These are phyloP conservation scores for Callyntrura sp. DNA, from an alignment of 2,888 invertebrate species.

Conservation along the genomic window DNA sequence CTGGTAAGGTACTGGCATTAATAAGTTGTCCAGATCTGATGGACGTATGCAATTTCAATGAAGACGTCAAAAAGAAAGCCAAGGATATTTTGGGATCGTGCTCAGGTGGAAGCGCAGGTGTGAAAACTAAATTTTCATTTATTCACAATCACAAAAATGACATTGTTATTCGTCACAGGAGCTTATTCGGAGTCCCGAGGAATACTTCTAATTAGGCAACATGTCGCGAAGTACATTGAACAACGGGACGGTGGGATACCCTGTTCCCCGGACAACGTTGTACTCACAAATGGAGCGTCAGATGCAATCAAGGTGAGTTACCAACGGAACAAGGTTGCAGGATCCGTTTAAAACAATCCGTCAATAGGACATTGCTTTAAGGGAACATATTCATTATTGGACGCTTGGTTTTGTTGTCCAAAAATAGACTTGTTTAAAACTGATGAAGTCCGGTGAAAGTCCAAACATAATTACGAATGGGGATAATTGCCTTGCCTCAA, in stretches of 20 bases:
- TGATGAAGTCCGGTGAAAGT: slow-evolving; percentile 88
- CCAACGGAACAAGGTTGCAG: no score
- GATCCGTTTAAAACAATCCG: no score
- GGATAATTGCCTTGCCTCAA: background rate
- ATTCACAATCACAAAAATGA: no score
- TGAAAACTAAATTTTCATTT: background rate
- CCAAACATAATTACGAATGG: slow-evolving; percentile 82
- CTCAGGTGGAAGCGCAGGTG: slow-evolving; percentile 91
- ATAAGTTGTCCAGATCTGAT: slow-evolving; percentile 91
- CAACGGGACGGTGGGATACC: slow-evolving; percentile 92
- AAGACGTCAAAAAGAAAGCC: slow-evolving; percentile 93
- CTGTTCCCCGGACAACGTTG: slow-evolving; percentile 91
- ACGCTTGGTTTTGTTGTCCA: slow-evolving; percentile 32
- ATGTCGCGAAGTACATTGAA: slow-evolving; percentile 95
- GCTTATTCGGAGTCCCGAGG: slow-evolving; percentile 97
- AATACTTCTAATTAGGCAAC: slow-evolving; percentile 94
- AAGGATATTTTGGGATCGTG: slow-evolving; percentile 89
- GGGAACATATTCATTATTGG: no score
- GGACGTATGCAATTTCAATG: slow-evolving; percentile 90
- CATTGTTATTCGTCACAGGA: slow-evolving; percentile 86
- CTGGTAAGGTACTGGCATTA: slow-evolving; percentile 90
- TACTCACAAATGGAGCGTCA: slow-evolving; percentile 95
- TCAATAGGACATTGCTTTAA: no score
- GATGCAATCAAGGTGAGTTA: slow-evolving; percentile 93
- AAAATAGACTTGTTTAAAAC: slow-evolving; percentile 89